Evolutionary conservation across 2,797 vertebrate species (phyloP), one percentile per base, ranked within the genome.

Genomic region (Crax fasciolata): DNA sequence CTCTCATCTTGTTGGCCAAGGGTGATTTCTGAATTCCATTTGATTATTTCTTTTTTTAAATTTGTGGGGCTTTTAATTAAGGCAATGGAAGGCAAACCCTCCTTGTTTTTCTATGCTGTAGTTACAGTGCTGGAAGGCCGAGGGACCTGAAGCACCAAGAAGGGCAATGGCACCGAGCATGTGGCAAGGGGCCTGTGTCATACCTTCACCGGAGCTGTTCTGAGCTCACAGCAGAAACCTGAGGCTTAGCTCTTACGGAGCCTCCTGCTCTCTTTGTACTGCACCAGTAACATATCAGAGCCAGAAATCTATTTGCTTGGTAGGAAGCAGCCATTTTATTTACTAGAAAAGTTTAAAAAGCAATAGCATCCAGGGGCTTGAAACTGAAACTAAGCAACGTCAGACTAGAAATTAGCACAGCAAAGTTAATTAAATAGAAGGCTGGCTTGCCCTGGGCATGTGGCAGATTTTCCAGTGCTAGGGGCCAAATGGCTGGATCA

Each of bases 41-140:
- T 27, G 39, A 71, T 71, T 84, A 77, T 79, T 21, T 82, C 43
- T 65, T 55, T 57, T 32, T 67, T 32, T 59, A 35, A 35, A 35
- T 83, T 70, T 24, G 28, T 14, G 44, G 44, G 70, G 72, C 80
- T 94, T 87, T 92, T 96, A 96, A 96, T 96, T 94, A 94, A 93
- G 94, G 90, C 52, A 83, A 82, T 19, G 70, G 68, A 39, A 82
- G 43, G 21, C 32, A 89, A 91, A 92, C 90, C 0, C 13, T 54
- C 58, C 48, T 48, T 68, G 28, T 54, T 87, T 95, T 80, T 70
- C 54, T 71, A 51, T 23, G 21, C n/a, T 72, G 48, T 63, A 68
- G n/a, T 83, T 93, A 77, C 19, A 15, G 52, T 71, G 65, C 52
- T 48, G 87, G 48, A 75, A 89, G 63, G 71, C 46, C 77, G 59